phyloP scores from a whole-genome alignment of 2,113 vertebrate species.

The Phrynosoma blainvillii region DNA sequence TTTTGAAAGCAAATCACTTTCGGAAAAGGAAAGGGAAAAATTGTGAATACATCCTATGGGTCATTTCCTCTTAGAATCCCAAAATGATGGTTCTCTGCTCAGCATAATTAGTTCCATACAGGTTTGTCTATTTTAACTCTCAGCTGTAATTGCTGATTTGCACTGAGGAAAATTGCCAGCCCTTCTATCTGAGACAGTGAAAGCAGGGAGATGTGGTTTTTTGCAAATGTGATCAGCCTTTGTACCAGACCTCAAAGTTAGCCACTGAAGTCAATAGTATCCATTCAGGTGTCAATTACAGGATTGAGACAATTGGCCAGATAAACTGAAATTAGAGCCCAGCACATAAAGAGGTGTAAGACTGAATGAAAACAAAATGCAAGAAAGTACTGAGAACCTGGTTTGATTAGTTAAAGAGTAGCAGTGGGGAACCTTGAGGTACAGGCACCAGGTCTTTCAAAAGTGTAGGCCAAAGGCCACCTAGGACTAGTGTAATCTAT shows the following conservation, averaged over 20 bases:
- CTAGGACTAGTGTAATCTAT: background rate
- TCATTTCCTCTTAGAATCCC: slow-evolving; percentile 1
- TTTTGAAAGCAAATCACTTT: slow-evolving; percentile 32
- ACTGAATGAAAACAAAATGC: background rate
- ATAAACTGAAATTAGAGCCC: background rate
- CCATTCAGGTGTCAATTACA: background rate
- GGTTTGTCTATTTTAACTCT: background rate
- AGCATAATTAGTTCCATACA: slow-evolving; percentile 16
- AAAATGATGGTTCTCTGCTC: slow-evolving; percentile 14
- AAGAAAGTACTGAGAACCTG: background rate
- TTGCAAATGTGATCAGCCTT: background rate
- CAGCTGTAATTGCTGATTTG: background rate
- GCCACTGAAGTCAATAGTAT: background rate
- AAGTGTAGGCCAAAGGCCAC: background rate
- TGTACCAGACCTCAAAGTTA: background rate
- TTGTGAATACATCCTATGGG: background rate
- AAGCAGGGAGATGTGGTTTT: background rate
- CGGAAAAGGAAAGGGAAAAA: background rate
- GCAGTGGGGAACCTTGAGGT: background rate
- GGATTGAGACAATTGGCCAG: background rate
- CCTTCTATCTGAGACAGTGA: background rate
- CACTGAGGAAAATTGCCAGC: background rate
- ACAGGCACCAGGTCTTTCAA: background rate
- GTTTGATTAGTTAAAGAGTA: background rate
- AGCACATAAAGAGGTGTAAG: background rate